Base-by-base conservation (phyloP, 2,888 invertebrate species). In the Leucozona laternaria region DNA sequence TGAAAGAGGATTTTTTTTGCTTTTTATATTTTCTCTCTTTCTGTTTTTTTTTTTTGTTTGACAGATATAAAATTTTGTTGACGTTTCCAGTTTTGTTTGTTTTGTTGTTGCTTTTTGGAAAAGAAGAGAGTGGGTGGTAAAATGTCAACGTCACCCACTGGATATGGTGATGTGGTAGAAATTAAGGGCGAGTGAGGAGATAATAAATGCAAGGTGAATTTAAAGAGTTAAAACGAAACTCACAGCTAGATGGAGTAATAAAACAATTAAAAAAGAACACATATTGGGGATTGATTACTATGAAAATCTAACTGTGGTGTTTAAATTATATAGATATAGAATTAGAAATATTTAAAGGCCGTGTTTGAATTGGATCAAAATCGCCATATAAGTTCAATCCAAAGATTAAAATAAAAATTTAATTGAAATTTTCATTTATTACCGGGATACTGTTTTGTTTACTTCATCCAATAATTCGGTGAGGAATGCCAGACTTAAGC, bases 81-180 rank as follows among this genome's bases (percentile, higher is more conserved):
- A 86, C 82, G 86, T 86, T 82, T 86, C 55, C 58, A 48, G 43
- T n/a, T 66, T 75, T 77, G 71, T 15, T 20, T n/a, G 10, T 40
- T 17, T 66, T 71, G 72, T 81, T 82, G 81, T 77, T 82, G 86
- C 64, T 79, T 68, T 45, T 28, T 15, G 28, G 68, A 25, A 20
- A 53, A 53, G 28, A 34, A 20, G 43, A 45, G 43, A 55, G 73
- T 55, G 72, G 50, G 62, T 53, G 25, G n/a, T 11, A 22, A 48
- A 68, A 37, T 53, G 77, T 81, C 82, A 86, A 86, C 86, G 86
- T 86, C 86, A 86, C 70, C 86, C 75, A 82, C 50, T 31, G 58
- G 2, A 40, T 40, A 11, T 50, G 86, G 57, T 86, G 86, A 86
- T 82, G 82, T 86, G 86, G 86, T 86, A 68, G 64, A 22, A 34